Evolutionary conservation across 2,113 vertebrate species (phyloP).

Genomic region (Fulica atra): DNA sequence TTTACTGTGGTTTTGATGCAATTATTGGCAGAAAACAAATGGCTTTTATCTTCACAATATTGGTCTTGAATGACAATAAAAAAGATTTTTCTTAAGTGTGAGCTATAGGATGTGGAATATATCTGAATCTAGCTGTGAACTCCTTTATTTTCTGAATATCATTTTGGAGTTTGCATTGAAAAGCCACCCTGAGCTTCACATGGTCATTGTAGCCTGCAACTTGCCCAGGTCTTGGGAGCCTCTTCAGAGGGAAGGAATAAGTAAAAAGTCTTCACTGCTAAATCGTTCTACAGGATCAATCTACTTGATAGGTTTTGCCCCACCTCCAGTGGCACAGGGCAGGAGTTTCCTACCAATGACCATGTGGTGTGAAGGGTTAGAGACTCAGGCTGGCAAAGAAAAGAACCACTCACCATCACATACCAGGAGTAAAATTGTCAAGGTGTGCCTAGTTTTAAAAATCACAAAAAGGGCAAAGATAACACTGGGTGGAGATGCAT

Average conservation of each 20-base stretch:
- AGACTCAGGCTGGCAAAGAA: neutral
- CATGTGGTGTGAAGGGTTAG: neutral
- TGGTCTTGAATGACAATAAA: neutral
- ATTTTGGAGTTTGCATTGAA: neutral
- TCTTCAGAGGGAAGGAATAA: neutral
- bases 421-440: neutral
- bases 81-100: neutral
- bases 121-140: neutral
- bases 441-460: neutral
- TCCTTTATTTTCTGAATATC: neutral
- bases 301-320: neutral
- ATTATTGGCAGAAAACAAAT: neutral
- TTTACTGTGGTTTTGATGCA: neutral
- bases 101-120: neutral
- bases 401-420: neutral
- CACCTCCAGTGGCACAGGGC: neutral
- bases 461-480: conserved; percentile 8
- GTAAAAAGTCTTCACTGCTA: neutral
- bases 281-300: neutral
- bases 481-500: neutral
- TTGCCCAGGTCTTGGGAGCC: neutral
- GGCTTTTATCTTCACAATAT: neutral
- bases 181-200: neutral
- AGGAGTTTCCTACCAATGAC: neutral
- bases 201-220: neutral